Evolutionary conservation across 1,140 invertebrate genomes (phyloP), one percentile per base, ranked within the genome.

Genomic region (Odontomachus brunneus): DNA sequence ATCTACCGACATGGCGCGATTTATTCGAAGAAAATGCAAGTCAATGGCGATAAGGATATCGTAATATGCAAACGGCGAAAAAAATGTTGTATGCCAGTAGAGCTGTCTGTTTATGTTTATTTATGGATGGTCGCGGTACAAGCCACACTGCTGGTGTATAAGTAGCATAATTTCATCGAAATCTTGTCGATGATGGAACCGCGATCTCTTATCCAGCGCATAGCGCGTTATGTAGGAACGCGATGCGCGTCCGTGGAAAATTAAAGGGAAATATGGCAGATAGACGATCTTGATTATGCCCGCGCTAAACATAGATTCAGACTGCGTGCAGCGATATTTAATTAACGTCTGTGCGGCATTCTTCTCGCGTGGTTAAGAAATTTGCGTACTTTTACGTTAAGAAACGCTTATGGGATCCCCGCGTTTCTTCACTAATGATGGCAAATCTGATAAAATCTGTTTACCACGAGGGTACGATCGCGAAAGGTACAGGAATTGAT

Each of bases 151-250:
- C n/a, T 49, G 51, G 22, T 55, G 33, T 29, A 33, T 33, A 49
- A 66, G 74, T 17, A 81, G 44, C 22, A 62, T 66, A 82, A 87
- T 69, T 72, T 75, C 33, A 83, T 74, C 59, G 80, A 85, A 80
- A 85, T 84, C 66, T 87, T 87, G 86, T 87, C 84, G 66, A 53
- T 67, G 59, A 87, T 87, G 65, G 76, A 78, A 57, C 14, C n/a
- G 51, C 65, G 53, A 59, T 71, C 65, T 80, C 51, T 80, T 29
- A 57, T 80, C 51, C 33, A 44, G 51, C 33, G 51, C 26, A 29
- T 48, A 60, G 60, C 17, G 67, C 80, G 26, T 62, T 86, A 80
- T 73, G 26, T 49, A 60, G 59, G 48, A 82, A 80, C 71, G 38
- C 38, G 57, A 24, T 53, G 44, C 60, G 22, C 73, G 17, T 38